phyloP scores from a whole-genome alignment of 2,113 vertebrate species.

The Laticauda laticaudata region DNA sequence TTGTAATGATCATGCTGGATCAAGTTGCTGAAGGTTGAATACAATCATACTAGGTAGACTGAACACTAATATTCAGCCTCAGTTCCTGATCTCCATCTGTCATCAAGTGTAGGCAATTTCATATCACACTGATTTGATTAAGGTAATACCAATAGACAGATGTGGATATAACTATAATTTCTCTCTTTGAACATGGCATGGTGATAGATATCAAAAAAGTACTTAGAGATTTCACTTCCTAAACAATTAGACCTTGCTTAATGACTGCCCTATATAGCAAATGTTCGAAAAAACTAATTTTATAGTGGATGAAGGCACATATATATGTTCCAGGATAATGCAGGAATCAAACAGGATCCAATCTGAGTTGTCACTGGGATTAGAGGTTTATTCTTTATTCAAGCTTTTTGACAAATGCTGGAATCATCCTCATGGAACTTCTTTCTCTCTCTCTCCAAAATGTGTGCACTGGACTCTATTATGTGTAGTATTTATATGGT shows the following conservation, averaged over 20 bases:
- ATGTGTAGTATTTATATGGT: neutral
- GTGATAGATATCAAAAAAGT: neutral
- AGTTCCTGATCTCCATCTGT: neutral
- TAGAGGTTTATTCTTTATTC: no score
- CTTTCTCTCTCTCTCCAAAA: neutral
- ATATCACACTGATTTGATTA: neutral
- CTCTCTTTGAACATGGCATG: neutral
- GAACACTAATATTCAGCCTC: neutral
- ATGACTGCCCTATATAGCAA: neutral
- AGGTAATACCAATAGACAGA: neutral
- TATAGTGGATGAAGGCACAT: neutral
- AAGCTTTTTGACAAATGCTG: neutral
- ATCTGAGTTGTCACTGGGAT: neutral
- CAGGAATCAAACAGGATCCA: neutral
- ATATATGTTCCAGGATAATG: neutral
- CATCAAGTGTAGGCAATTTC: neutral
- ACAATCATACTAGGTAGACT: neutral
- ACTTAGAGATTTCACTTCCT: neutral
- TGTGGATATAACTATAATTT: neutral
- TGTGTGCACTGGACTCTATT: neutral
- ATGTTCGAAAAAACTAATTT: neutral
- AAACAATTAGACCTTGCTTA: neutral
- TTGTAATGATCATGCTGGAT: neutral
- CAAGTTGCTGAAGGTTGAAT: neutral
- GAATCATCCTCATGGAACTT: neutral